A percentile compares a stretch with the other conserved stretches of the same genome.
phyloP scores from a whole-genome alignment of 2,888 invertebrate species.

The Acanthopleura granulata region DNA sequence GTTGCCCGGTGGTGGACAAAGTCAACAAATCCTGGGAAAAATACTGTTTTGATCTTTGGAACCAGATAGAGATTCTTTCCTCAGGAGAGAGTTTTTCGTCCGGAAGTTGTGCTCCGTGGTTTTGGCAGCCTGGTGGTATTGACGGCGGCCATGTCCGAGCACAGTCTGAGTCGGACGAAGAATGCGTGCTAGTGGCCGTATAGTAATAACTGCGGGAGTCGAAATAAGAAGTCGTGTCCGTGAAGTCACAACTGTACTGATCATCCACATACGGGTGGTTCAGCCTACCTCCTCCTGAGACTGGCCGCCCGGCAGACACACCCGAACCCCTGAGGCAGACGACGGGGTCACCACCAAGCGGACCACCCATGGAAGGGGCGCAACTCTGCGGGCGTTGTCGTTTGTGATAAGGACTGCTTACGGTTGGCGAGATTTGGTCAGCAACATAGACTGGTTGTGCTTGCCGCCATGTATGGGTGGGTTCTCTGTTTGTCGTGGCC shows the following conservation, averaged over 20 bases:
- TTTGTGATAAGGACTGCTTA: neutral
- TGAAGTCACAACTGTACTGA: neutral
- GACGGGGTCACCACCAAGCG: neutral
- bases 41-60: constrained; percentile 15
- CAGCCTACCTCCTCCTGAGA: neutral
- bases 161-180: neutral
- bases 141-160: constrained; percentile 19
- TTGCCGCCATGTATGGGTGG: neutral
- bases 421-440: neutral
- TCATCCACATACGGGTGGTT: neutral
- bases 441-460: neutral
- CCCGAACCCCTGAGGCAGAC: neutral
- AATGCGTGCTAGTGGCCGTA: neutral
- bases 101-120: neutral
- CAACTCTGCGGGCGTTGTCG: constrained; percentile 7
- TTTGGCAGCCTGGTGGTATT: neutral
- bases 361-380: neutral
- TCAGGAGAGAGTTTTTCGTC: constrained; percentile 16
- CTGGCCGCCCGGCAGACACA: neutral
- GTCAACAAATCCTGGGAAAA: constrained; percentile 2
- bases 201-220: constrained; percentile 6
- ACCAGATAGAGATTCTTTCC: constrained; percentile 7
- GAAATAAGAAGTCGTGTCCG: constrained; percentile 10
- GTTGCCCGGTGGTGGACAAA: neutral
- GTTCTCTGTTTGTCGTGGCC: neutral